Conservation (phyloP, 2,888 invertebrate genomes). For the Diplolepis rosae region DNA sequence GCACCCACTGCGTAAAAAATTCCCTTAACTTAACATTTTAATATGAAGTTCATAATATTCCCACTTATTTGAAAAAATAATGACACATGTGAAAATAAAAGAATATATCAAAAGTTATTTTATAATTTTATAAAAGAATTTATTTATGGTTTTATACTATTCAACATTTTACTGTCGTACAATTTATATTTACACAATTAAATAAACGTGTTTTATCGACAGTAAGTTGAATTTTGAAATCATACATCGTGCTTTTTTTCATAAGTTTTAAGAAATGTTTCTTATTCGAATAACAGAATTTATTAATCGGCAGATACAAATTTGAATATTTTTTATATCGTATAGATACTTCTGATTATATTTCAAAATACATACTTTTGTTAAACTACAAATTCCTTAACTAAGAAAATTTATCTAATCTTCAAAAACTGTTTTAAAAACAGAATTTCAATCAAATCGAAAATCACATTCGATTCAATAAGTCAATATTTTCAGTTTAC, state of each 20-base stretch:
- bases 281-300: neutral
- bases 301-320: neutral
- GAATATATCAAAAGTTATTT: no score
- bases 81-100: no score
- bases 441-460: neutral
- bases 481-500: neutral
- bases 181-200: constrained; percentile 27
- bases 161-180: constrained; percentile 21
- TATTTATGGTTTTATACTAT: constrained; percentile 21
- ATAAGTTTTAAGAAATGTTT: neutral
- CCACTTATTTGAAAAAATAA: no score
- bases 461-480: neutral
- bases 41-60: no score
- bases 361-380: neutral
- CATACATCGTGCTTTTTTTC: neutral
- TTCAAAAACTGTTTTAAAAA: neutral
- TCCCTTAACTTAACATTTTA: no score
- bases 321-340: neutral
- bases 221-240: constrained; percentile 10
- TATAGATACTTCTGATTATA: neutral
- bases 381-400: neutral
- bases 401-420: neutral
- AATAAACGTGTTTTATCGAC: constrained; percentile 16
- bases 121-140: constrained; percentile 25
- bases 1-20: no score